These are phyloP conservation scores for Charadrius vociferus DNA, from an alignment of 2,113 vertebrate species.

Conservation along the genomic window DNA sequence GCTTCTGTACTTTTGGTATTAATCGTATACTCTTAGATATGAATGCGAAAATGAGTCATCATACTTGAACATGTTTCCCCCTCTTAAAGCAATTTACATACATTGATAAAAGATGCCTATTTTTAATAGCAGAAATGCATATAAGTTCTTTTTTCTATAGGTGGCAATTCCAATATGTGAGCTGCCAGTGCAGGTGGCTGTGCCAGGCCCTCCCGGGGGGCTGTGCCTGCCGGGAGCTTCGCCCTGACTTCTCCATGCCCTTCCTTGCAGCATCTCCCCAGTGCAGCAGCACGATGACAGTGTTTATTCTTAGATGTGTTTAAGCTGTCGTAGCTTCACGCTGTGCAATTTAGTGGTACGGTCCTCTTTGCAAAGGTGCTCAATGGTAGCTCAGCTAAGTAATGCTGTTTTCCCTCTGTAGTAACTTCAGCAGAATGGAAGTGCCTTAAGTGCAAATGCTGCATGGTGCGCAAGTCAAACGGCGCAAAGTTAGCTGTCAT, in stretches of 20 bases:
- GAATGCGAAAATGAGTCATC: constrained; percentile 46
- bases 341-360: background rate
- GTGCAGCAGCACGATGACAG: background rate
- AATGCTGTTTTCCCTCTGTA: background rate
- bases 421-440: background rate
- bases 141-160: background rate
- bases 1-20: constrained; percentile 2
- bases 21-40: constrained; percentile 2
- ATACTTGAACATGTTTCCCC: constrained; percentile 6
- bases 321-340: background rate
- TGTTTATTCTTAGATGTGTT: background rate
- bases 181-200: background rate
- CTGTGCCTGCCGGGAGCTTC: background rate
- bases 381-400: background rate
- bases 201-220: too few species aligned
- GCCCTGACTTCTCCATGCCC: background rate
- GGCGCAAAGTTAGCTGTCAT: background rate
- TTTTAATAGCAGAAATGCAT: constrained; percentile 32
- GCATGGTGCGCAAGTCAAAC: fast-evolving
- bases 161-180: background rate
- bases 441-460: background rate
- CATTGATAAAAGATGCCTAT: constrained; percentile 30
- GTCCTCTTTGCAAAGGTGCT: background rate
- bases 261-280: background rate
- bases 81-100: constrained; percentile 25